Base-by-base conservation (phyloP, 2,797 vertebrate genomes). In the Lepilemur septentrionalis region DNA sequence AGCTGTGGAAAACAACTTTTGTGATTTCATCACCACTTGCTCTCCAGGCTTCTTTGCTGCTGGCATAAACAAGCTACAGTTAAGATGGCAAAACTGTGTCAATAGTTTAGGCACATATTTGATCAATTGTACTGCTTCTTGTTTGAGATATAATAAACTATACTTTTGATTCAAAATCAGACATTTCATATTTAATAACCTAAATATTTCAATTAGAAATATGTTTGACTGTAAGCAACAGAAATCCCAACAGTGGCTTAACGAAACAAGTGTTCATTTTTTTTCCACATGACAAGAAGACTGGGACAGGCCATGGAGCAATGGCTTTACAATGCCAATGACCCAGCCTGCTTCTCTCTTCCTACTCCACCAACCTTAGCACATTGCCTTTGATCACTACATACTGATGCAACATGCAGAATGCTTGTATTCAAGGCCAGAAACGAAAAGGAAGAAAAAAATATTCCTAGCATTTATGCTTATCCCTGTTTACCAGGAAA, bases 211-310 rank as follows among this genome's bases (percentile, higher is more conserved):
- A 48, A 17, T 85, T 81, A 59, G 30, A 7, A 85, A 75, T 92
- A 46, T 55, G 0, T 75, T 63, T 93, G 79, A 89, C 48, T 22
- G 0, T 55, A 80, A 85, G 78, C 59, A 92, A 79, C 6, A 97
- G 35, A 94, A 93, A 92, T 92, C 12, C 41, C 59, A 80, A 72
- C 4, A 32, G 13, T 78, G 28, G 13, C n/a, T 81, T 81, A 92
- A 72, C 14, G 5, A 95, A 91, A 17, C 17, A 93, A 73, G 15
- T 69, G 48, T 67, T 57, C 59, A 52, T 50, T 76, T 80, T 80
- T 81, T 41, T n/a, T 52, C 63, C 73, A 43, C 46, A 61, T 80
- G n/a, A 96, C 46, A 59, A 79, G 69, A 91, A 86, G n/a, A 89
- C 92, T 76, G 35, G 63, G 25, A 63, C 15, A 63, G 25, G 63